These are phyloP conservation scores for Asteroscopus sphinx DNA, from an alignment of 2,888 invertebrate species.

Conservation along the genomic window DNA sequence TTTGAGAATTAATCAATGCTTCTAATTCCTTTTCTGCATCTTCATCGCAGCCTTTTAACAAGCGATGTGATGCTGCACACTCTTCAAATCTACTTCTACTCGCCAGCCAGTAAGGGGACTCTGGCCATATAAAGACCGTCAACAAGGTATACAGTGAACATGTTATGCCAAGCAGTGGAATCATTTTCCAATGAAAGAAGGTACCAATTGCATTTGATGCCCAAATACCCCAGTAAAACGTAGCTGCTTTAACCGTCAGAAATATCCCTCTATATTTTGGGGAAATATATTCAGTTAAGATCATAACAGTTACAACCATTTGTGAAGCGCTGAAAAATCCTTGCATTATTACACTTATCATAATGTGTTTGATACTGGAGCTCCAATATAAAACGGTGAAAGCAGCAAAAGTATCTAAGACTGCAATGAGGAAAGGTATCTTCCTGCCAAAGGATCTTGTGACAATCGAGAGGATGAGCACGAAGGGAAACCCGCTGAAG, in stretches of 20 bases:
- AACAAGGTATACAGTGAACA: constrained; percentile 48
- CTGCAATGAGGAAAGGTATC: constrained; percentile 43
- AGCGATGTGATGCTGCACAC: constrained; percentile 61
- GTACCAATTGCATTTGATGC: constrained; percentile 64
- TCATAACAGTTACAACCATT: constrained; percentile 39
- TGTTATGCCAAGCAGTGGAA: constrained; percentile 54
- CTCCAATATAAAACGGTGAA: constrained; percentile 56
- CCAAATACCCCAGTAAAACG: constrained; percentile 63
- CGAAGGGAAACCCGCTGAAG: constrained; percentile 58
- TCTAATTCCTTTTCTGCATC: constrained; percentile 64
- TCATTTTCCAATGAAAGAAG: constrained; percentile 62
- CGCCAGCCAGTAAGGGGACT: constrained; percentile 67
- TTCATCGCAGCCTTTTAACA: constrained; percentile 63
- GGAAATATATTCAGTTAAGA: constrained; percentile 64
- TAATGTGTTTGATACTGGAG: constrained; percentile 50
- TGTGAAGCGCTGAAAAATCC: constrained; percentile 38
- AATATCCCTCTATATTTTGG: constrained; percentile 65
- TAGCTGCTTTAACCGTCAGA: constrained; percentile 59
- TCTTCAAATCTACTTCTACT: constrained; percentile 63
- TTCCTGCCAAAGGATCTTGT: constrained; percentile 56
- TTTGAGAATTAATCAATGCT: constrained; percentile 57
- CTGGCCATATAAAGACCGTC: constrained; percentile 47
- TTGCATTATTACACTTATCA: constrained; percentile 57
- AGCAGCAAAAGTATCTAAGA: constrained; percentile 40
- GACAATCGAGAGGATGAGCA: constrained; percentile 52